Percentiles rank a stretch among this genome's conserved stretches.
Evolutionary conservation across 2,113 vertebrate genomes (phyloP).

Genomic region (Podarcis muralis): DNA sequence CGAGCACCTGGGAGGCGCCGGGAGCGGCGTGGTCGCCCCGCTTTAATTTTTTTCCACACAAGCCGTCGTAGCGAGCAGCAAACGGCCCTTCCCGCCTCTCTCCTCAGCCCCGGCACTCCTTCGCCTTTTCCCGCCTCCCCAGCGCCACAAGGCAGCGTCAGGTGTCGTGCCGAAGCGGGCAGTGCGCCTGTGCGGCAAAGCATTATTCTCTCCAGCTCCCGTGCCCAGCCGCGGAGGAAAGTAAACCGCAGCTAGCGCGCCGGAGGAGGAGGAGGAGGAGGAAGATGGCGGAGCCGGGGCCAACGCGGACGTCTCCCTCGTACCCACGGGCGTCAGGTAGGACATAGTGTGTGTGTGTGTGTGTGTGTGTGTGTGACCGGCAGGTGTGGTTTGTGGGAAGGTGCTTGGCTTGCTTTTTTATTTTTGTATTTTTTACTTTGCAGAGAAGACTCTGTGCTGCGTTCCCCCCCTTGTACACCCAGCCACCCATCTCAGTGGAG

Average conservation of each 20-base stretch:
- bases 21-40: background rate
- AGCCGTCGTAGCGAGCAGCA: background rate
- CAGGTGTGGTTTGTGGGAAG: background rate
- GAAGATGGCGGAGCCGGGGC: conserved; percentile 61
- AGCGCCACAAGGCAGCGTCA: background rate
- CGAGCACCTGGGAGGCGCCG: background rate
- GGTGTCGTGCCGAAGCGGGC: conserved; percentile 40
- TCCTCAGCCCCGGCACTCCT: background rate
- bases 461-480: background rate
- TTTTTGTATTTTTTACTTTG: background rate
- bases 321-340: conserved; percentile 64
- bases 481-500: background rate
- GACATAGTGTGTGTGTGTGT: too few species aligned
- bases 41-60: background rate
- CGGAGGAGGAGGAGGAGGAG: background rate
- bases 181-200: conserved; percentile 67
- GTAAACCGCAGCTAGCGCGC: background rate
- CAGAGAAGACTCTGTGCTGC: background rate
- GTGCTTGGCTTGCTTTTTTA: background rate
- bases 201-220: background rate
- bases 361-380: background rate
- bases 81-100: background rate
- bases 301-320: conserved; percentile 49
- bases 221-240: background rate
- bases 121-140: background rate